Conservation (phyloP, 2,888 invertebrate genomes). For the Tenthredo livida region DNA sequence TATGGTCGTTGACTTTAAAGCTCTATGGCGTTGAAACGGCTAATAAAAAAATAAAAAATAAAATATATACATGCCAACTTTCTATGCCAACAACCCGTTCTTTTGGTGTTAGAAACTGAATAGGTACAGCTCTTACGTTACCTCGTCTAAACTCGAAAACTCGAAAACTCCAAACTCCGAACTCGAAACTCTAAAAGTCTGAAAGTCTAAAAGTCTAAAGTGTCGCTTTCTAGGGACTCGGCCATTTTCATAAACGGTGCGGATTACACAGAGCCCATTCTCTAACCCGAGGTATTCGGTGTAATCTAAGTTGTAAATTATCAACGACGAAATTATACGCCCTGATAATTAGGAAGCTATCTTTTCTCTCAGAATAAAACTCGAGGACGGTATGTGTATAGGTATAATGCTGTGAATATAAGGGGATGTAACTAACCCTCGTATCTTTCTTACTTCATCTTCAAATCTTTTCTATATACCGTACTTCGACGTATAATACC, state of each 20-base stretch:
- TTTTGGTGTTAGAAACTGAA: neutral
- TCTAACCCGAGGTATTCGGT: neutral
- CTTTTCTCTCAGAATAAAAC: neutral
- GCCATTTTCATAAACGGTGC: slow-evolving; percentile 22
- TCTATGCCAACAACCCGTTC: neutral
- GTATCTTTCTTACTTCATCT: neutral
- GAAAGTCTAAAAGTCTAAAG: neutral
- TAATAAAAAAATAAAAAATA: slow-evolving; percentile 32
- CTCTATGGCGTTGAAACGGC: neutral
- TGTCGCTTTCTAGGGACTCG: neutral
- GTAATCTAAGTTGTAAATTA: slow-evolving; percentile 42
- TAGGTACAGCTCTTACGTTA: neutral
- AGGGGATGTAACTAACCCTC: neutral
- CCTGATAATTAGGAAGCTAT: slow-evolving; percentile 17
- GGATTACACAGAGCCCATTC: neutral
- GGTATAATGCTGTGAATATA: neutral
- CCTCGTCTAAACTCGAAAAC: neutral
- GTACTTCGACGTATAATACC: neutral
- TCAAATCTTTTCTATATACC: neutral
- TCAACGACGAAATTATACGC: neutral
- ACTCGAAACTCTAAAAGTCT: neutral
- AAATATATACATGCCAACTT: too few species aligned
- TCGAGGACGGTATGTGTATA: neutral
- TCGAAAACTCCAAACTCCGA: neutral
- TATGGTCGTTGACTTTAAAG: slow-evolving; percentile 5